Evolutionary conservation across 2,797 vertebrate species (phyloP), one percentile per base, ranked within the genome.

Genomic region (Galago senegalensis): DNA sequence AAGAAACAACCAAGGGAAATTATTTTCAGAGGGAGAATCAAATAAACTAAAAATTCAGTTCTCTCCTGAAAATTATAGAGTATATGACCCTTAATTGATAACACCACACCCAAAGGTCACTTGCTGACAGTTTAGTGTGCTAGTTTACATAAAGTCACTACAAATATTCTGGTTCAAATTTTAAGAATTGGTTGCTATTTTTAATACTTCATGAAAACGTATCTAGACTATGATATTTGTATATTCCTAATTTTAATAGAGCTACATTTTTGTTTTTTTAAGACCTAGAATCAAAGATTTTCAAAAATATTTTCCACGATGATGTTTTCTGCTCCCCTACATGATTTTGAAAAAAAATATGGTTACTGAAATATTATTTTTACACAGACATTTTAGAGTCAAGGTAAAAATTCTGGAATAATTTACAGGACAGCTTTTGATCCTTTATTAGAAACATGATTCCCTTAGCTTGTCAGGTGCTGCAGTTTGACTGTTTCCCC

Each of bases 331-430:
- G 86, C 31, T 93, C 37, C 60, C 11, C 31, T 65, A 61, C 14
- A 20, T 83, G 31, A 58, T 58, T 87, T 93, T 53, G 49, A 49
- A 25, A 87, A 75, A 84, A 9, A n/a, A 73, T 43, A 37, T 25
- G 60, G 13, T 82, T 83, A 65, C 37, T 37, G 17, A 77, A 73
- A 70, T 60, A 65, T 83, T 87, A 86, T 77, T 90, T 93, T 91
- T 11, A 77, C 53, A 34, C 17, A 60, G 17, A 81, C 7, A 89
- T 75, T 82, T 91, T 73, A 58, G 65, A 76, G 23, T 73, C 34
- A 81, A 34, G 14, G 25, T 63, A 63, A 61, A 75, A 86, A 23
- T 31, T 76, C 29, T 37, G 46, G 17, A 60, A 12, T 27, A 69
- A 58, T 76, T 90, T 90, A 13, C 25, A 1, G 16, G 65, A 49